Percentiles rank a stretch among this genome's conserved stretches.
These are phyloP conservation scores for Sciurus vulgaris DNA, from an alignment of 2,797 vertebrate genomes.

Conservation along the genomic window DNA sequence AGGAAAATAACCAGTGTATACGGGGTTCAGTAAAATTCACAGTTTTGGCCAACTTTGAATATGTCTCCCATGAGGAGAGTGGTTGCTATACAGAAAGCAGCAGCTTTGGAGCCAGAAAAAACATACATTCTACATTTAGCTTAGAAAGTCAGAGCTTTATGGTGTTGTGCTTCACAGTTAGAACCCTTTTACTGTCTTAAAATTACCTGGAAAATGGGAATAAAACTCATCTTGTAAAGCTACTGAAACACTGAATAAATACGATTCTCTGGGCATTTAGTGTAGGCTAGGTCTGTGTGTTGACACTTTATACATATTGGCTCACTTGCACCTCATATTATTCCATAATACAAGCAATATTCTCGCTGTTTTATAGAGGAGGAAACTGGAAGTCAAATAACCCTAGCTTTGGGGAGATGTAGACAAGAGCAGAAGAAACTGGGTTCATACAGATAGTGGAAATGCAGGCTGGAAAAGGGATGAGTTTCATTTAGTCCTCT, in stretches of 20 bases:
- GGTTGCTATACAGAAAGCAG: neutral
- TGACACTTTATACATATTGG: neutral
- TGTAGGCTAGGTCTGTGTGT: neutral
- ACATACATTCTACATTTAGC: neutral
- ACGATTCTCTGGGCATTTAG: neutral
- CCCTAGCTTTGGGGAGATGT: neutral
- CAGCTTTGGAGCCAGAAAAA: neutral
- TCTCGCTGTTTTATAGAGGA: neutral
- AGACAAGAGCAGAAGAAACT: neutral
- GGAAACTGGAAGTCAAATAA: neutral
- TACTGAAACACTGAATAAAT: neutral
- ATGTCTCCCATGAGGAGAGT: neutral
- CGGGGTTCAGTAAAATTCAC: neutral
- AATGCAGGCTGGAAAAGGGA: neutral
- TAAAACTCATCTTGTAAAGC: neutral
- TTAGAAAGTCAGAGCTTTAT: neutral
- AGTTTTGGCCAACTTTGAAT: neutral
- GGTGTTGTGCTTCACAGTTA: neutral
- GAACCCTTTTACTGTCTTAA: constrained; percentile 4
- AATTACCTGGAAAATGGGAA: constrained; percentile 16
- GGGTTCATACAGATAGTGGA: neutral
- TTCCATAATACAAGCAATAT: neutral
- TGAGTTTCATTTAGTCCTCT: neutral
- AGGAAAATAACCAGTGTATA: neutral
- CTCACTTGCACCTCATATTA: neutral